These are phyloP conservation scores for Betta splendens DNA, from an alignment of 2,797 vertebrate genomes.

Conservation along the genomic window DNA sequence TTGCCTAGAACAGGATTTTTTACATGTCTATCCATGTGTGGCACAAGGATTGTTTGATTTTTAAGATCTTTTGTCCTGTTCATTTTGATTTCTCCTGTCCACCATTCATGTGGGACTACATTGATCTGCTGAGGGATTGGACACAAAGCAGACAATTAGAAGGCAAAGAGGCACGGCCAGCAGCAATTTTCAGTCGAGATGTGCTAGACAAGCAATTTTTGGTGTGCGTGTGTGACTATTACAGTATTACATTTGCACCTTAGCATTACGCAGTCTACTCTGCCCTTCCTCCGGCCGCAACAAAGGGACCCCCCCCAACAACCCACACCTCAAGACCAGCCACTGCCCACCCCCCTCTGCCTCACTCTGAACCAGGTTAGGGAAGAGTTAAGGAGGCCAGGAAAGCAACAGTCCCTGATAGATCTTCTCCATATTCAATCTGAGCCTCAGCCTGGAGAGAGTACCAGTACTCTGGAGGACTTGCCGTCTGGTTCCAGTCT, in stretches of 20 bases:
- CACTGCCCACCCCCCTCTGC: no score
- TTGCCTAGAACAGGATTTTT: conserved; percentile 9
- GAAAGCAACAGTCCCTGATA: no score
- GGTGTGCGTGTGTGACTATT: conserved; percentile 12
- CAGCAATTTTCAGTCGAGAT: conserved; percentile 39
- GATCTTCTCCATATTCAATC: no score
- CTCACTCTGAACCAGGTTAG: no score
- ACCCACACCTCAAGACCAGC: no score
- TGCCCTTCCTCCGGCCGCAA: no score
- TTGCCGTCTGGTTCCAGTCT: no score
- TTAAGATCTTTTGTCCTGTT: conserved; percentile 40
- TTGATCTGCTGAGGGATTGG: conserved; percentile 62
- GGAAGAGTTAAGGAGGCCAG: no score
- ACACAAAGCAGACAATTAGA: conserved; percentile 57
- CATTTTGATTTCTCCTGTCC: conserved; percentile 54
- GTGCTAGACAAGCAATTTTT: conserved; percentile 18
- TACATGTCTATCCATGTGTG: conserved; percentile 34
- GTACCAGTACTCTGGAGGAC: no score
- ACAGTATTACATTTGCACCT: conserved; percentile 9
- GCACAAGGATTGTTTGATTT: conserved; percentile 36
- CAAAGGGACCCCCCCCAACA: no score
- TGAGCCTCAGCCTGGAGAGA: no score
- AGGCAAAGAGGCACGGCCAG: conserved; percentile 64
- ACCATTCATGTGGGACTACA: conserved; percentile 40
- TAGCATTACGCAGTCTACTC: no score